Evolutionary conservation across 2,888 invertebrate species (phyloP).

Genomic region (Drosophila multiciliata): DNA sequence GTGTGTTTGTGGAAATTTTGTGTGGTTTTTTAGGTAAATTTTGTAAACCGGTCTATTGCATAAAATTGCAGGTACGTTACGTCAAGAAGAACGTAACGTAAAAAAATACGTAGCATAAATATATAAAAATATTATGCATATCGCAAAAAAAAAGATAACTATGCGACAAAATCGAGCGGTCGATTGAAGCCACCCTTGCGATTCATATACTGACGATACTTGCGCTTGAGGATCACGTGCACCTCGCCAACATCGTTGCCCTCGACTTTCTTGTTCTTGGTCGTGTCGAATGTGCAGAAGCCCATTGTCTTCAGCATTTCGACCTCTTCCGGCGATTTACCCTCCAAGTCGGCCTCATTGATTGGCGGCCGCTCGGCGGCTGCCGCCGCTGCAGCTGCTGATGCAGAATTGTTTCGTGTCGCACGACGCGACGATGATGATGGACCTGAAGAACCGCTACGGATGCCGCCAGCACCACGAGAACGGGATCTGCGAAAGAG

Average conservation of each 20-base stretch:
- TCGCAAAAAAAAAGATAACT: slow-evolving; percentile 60
- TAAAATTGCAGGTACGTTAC: slow-evolving; percentile 84
- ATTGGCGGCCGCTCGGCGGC: slow-evolving; percentile 89
- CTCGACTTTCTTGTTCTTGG: slow-evolving; percentile 97
- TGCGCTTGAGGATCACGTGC: slow-evolving; percentile 97
- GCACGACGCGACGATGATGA: slow-evolving; percentile 80
- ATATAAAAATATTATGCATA: slow-evolving; percentile 5
- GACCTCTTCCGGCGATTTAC: slow-evolving; percentile 95
- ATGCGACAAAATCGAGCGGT: slow-evolving; percentile 98
- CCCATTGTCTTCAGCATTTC: slow-evolving; percentile 99
- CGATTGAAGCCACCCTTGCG: slow-evolving; percentile 99
- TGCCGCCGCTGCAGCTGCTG: slow-evolving; percentile 83
- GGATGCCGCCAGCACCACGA: slow-evolving; percentile 58
- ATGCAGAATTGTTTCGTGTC: slow-evolving; percentile 63
- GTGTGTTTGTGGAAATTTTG: slow-evolving; percentile 82
- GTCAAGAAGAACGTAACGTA: slow-evolving; percentile 60
- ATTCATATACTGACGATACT: slow-evolving; percentile 99
- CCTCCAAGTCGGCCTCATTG: slow-evolving; percentile 94
- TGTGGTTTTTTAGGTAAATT: slow-evolving; percentile 77
- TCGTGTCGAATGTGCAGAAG: slow-evolving; percentile 97
- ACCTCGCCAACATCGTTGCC: slow-evolving; percentile 98
- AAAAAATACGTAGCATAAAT: slow-evolving; percentile 66
- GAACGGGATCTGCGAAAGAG: slow-evolving; percentile 78
- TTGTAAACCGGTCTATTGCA: slow-evolving; percentile 85
- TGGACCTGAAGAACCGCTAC: slow-evolving; percentile 74